A percentile compares a stretch with the other conserved stretches of the same genome.
phyloP scores from a whole-genome alignment of 1,140 invertebrate species.

The Anoplophora glabripennis region DNA sequence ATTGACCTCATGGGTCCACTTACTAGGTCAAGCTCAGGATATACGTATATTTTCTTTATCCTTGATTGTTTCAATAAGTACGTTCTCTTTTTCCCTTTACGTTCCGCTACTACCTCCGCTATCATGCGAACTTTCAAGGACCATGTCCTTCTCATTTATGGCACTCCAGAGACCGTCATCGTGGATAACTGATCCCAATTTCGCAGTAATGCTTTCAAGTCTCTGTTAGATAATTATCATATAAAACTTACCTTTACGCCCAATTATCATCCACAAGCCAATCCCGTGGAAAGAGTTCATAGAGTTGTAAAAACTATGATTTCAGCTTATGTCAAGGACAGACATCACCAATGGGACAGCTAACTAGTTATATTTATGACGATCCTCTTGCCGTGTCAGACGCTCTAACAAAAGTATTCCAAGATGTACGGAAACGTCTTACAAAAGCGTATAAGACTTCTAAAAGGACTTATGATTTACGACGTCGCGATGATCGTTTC shows the following conservation, averaged over 20 bases:
- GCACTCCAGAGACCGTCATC: slow-evolving; percentile 27
- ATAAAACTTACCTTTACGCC: slow-evolving; percentile 8
- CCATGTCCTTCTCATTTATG: slow-evolving; percentile 18
- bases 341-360: too few species aligned
- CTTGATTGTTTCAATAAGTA: too few species aligned
- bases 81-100: slow-evolving; percentile 10
- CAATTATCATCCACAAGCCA: too few species aligned
- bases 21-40: background rate
- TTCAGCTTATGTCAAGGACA: too few species aligned
- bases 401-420: too few species aligned
- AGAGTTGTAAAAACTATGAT: slow-evolving; percentile 36
- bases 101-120: slow-evolving; percentile 3
- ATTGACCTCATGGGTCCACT: slow-evolving; percentile 13
- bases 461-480: too few species aligned
- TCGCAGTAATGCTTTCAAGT: background rate
- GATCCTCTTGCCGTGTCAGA: too few species aligned
- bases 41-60: slow-evolving; percentile 17
- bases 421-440: too few species aligned
- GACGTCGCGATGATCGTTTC: too few species aligned
- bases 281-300: slow-evolving; percentile 29
- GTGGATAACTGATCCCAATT: slow-evolving; percentile 11
- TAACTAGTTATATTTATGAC: too few species aligned
- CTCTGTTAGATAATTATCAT: background rate
- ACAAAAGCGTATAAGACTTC: too few species aligned
- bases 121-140: slow-evolving; percentile 11